Evolutionary conservation across 2,888 invertebrate species (phyloP).

Genomic region (Schrankia costaestrigalis): DNA sequence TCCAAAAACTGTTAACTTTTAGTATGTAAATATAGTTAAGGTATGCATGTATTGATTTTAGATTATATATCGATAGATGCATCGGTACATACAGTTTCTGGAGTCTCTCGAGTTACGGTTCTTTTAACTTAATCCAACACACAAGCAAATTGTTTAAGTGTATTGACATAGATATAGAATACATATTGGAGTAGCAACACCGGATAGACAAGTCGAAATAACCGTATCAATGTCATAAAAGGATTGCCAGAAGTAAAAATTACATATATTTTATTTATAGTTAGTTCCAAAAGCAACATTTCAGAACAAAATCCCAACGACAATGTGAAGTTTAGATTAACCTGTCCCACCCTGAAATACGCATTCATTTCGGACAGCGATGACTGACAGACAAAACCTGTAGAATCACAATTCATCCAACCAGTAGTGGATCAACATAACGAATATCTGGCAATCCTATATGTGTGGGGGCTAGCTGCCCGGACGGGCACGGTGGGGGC

Average conservation of each 20-base stretch:
- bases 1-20: constrained; percentile 64
- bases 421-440: constrained; percentile 14
- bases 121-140: constrained; percentile 48
- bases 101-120: constrained; percentile 60
- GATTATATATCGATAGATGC: constrained; percentile 38
- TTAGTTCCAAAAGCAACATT: constrained; percentile 7
- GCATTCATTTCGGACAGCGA: constrained; percentile 8
- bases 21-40: constrained; percentile 25
- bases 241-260: constrained; percentile 48
- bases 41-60: constrained; percentile 45
- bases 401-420: too few species aligned
- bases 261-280: constrained; percentile 29
- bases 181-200: too few species aligned
- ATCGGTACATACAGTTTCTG: too few species aligned
- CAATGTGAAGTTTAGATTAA: constrained; percentile 28
- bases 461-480: constrained; percentile 55
- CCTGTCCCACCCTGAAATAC: too few species aligned
- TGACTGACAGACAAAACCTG: constrained; percentile 17
- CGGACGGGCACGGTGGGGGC: constrained; percentile 31
- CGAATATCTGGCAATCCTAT: constrained; percentile 54
- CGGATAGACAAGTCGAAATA: constrained; percentile 46
- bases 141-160: constrained; percentile 5
- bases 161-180: too few species aligned
- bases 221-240: constrained; percentile 43
- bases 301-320: constrained; percentile 20